Base-by-base conservation (phyloP, 1,140 invertebrate genomes). In the Rhagoletis zephyria region DNA sequence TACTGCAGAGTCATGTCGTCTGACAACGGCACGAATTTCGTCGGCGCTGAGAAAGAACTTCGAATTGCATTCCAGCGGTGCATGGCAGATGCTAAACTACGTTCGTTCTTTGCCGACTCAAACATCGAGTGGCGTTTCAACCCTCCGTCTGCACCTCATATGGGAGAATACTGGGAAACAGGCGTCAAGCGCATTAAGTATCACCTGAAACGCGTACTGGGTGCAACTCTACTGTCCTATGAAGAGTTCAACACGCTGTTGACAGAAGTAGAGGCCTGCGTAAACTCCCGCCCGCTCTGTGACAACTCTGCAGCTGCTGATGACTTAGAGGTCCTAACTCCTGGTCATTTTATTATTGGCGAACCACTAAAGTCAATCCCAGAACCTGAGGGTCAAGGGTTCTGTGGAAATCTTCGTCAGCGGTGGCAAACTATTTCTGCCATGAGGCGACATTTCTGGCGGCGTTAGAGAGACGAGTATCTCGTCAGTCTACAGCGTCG, bases 301-400 rank as follows among this genome's bases (percentile, higher is more conserved):
- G 86, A 89, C 4, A 30, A 92, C 45, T 88, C 90, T 30, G 87
- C 89, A 87, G 87, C 91, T 63, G 87, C 89, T 10, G 87, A 89
- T 42, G 91, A 93, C 56, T 85, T 88, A 6, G 10, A 48, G 3
- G 85, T 63, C 5, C 87, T 93, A 14, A 93, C 91, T 14, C 90
- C 92, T 87, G 90, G 90, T 19, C 92, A 93, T 89, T 93, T 93
- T 86, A 85, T 93, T 6, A 90, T 93, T 12, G 92, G 93, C 2
- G 89, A 90, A 65, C 90, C 91, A 0, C 77, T 93, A n/a, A 87
- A 63, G 61, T 51, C 60, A 56, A 48, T 81, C 7, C 86, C 86
- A 10, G 56, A 88, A 56, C 74, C 56, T 19, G 40, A 86, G 51
- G 51, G 51, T 56, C 51, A 56, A 56, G 2, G 51, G 1, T 56